Evolutionary conservation across 2,888 invertebrate genomes (phyloP).

Genomic region (Cheilosia soror): DNA sequence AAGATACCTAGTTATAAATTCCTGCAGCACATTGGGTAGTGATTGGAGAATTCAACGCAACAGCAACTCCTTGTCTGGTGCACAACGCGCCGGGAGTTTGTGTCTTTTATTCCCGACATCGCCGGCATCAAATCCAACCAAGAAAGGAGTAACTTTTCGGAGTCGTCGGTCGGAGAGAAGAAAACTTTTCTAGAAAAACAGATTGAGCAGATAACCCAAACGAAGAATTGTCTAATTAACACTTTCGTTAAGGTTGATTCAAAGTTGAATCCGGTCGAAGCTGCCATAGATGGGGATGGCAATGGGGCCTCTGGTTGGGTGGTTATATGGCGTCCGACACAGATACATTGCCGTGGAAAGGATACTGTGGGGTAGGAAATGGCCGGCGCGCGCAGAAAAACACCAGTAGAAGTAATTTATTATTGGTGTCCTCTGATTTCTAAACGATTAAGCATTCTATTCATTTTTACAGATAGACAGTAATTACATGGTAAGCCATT

Average conservation of each 20-base stretch:
- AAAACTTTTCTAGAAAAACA: conserved; percentile 73
- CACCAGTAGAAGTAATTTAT: conserved; percentile 72
- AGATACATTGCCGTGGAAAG: conserved; percentile 53
- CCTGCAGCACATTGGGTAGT: conserved; percentile 24
- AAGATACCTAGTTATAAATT: neutral
- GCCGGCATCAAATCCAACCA: conserved; percentile 6
- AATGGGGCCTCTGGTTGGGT: neutral
- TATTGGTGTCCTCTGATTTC: conserved; percentile 75
- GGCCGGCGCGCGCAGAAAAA: conserved; percentile 32
- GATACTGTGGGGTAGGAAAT: conserved; percentile 32
- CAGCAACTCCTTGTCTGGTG: neutral
- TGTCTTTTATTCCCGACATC: neutral
- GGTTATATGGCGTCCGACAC: conserved; percentile 25
- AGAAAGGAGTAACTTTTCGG: conserved; percentile 72
- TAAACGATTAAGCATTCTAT: conserved; percentile 75
- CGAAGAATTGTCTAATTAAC: conserved; percentile 76
- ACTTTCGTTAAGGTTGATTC: conserved; percentile 76
- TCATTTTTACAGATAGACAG: conserved; percentile 75
- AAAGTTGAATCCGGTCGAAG: conserved; percentile 66
- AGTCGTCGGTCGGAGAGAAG: conserved; percentile 26
- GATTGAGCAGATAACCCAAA: conserved; percentile 75
- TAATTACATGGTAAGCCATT: conserved; percentile 75
- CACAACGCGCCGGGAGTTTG: conserved; percentile 7
- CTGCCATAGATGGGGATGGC: neutral
- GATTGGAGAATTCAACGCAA: conserved; percentile 16